Evolutionary conservation across 1,140 invertebrate species (phyloP), one percentile per base, ranked within the genome.

Genomic region (Grapholita molesta): DNA sequence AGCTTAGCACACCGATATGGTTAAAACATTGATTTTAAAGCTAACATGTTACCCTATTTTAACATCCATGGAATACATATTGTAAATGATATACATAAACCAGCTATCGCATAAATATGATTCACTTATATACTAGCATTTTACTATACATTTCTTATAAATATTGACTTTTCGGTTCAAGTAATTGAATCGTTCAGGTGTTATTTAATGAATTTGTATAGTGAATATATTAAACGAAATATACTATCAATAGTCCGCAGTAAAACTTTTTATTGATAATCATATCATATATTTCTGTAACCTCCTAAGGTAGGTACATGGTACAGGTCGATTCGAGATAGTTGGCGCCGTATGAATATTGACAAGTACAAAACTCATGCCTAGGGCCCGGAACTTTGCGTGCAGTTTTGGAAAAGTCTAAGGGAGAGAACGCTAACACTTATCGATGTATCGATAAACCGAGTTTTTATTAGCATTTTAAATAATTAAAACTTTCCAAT

Each of bases 1-100:
- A 61, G 55, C 55, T 61, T 32, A 61, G 55, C 55, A 61, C 55
- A 61, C 30, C 55, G 55, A 61, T 61, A 61, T 61, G 55, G 24
- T 61, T 32, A 61, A 61, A 61, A 61, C 55, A 61, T 61, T 61
- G 11, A 61, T 15, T 30, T 61, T 61, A 61, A 61, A 61, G 55
- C 55, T 61, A 61, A 61, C 55, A 30, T 25, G 24, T 28, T 61
- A 61, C 30, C 12, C 25, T 61, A 61, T 3, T 28, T 57, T 61
- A 28, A 61, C 55, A 61, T 28, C n/a, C 25, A 61, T 61, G 25
- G 25, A 61, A 61, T 28, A 61, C 15, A 61, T 32, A 57, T 48
- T 48, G 18, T 48, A 48, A 48, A 48, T 48, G 18, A 48, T 48
- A 48, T 48, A 48, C n/a, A 21, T 35, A 7, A 1, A 18, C 5